phyloP scores from a whole-genome alignment of 1,140 invertebrate species.

The Philopotamus ludificatus region DNA sequence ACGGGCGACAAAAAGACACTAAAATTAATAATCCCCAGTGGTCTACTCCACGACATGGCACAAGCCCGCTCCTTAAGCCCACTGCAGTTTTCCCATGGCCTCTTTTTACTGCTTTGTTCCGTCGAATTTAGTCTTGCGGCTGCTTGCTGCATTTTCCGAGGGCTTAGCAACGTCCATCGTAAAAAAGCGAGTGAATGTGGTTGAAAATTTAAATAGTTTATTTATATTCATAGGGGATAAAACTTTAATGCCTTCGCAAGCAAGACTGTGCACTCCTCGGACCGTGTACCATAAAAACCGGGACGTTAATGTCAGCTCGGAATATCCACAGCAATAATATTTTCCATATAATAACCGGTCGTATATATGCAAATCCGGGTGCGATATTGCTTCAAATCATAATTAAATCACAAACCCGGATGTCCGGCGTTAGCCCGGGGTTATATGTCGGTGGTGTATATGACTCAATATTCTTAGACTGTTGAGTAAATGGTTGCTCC shows the following conservation, averaged over 20 bases:
- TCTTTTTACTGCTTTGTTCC: neutral
- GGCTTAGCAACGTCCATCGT: constrained; percentile 13
- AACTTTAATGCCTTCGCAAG: constrained; percentile 16
- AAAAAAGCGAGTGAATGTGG: constrained; percentile 8
- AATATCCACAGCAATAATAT: neutral
- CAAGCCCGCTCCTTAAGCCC: neutral
- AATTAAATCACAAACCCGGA: too few relatives aligned
- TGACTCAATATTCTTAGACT: too few relatives aligned
- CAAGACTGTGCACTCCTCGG: constrained; percentile 5
- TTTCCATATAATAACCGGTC: neutral
- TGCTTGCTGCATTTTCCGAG: neutral
- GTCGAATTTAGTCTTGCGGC: constrained; percentile 7
- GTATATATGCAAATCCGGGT: too few relatives aligned
- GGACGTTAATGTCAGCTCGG: neutral
- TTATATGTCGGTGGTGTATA: too few relatives aligned
- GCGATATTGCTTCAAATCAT: too few relatives aligned
- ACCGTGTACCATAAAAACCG: neutral
- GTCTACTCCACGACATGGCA: neutral
- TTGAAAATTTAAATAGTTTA: constrained; percentile 15
- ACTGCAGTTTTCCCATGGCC: neutral
- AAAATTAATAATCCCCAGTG: neutral
- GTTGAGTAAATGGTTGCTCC: too few relatives aligned
- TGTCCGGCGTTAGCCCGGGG: too few relatives aligned
- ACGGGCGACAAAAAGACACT: neutral
- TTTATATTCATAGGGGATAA: constrained; percentile 23